phyloP scores from a whole-genome alignment of 2,113 vertebrate genomes.

The Proterorhinus semilunaris region DNA sequence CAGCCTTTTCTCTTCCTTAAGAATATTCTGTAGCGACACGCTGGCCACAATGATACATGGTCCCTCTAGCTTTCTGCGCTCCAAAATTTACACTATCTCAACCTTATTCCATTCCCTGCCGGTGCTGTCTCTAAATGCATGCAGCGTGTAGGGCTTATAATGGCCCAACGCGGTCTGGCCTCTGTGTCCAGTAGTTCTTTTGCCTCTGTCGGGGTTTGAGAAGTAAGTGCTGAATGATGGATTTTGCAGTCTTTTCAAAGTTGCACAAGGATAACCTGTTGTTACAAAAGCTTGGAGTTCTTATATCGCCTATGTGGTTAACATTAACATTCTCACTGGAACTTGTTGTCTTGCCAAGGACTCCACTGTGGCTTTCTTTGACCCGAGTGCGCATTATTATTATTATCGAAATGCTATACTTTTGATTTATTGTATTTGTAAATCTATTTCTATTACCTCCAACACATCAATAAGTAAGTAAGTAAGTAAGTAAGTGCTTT shows the following conservation, averaged over 20 bases:
- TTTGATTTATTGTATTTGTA: too few relatives aligned
- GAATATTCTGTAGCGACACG: slow-evolving; percentile 27
- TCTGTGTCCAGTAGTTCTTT: slow-evolving; percentile 31
- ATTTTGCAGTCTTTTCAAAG: slow-evolving; percentile 25
- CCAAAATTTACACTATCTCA: slow-evolving; percentile 61
- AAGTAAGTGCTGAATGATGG: slow-evolving; percentile 46
- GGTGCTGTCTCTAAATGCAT: slow-evolving; percentile 35
- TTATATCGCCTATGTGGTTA: background rate
- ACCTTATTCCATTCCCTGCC: slow-evolving; percentile 67
- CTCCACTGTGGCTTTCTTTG: background rate
- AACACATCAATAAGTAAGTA: too few relatives aligned
- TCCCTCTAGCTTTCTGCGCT: slow-evolving; percentile 65
- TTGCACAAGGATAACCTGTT: slow-evolving; percentile 40
- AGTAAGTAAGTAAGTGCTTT: too few relatives aligned
- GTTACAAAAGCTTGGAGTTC: slow-evolving; percentile 5
- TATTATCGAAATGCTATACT: too few relatives aligned
- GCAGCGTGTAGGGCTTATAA: slow-evolving; percentile 46
- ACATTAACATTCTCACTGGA: slow-evolving; percentile 14
- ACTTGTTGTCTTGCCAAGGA: slow-evolving; percentile 17
- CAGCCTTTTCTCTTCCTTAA: slow-evolving; percentile 49
- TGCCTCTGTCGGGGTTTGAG: slow-evolving; percentile 19
- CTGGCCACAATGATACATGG: slow-evolving; percentile 44
- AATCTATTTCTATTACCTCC: too few relatives aligned
- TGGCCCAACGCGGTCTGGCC: slow-evolving; percentile 57
- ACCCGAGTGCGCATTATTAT: background rate